Conservation (phyloP, 2,113 vertebrate species). For the Penelope pileata region DNA sequence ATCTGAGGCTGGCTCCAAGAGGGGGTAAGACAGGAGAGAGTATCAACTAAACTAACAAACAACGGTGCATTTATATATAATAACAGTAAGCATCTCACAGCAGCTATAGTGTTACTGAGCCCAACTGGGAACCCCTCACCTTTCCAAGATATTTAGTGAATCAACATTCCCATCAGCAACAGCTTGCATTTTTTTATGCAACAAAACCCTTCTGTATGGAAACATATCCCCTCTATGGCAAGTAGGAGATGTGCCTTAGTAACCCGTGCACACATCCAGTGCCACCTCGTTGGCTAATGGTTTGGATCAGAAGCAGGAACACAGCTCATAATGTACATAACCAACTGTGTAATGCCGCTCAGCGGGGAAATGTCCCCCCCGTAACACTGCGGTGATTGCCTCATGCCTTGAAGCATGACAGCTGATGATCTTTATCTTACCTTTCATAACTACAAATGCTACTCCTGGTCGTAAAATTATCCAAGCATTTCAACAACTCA, state of each 20-base stretch:
- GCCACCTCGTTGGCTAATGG: slow-evolving; percentile 51
- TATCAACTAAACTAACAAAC: background rate
- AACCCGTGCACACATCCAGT: background rate
- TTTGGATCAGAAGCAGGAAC: slow-evolving; percentile 23
- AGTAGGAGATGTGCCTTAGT: background rate
- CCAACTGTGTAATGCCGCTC: slow-evolving; percentile 50
- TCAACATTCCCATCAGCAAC: background rate
- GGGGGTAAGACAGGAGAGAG: background rate
- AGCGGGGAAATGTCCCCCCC: slow-evolving; percentile 2
- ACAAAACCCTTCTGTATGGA: background rate
- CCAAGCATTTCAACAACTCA: slow-evolving; percentile 49
- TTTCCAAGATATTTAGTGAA: background rate
- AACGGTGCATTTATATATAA: no score
- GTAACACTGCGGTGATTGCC: slow-evolving; percentile 26
- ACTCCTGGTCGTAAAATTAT: slow-evolving; percentile 53
- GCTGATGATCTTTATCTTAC: slow-evolving; percentile 57
- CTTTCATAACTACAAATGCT: slow-evolving; percentile 55
- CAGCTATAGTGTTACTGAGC: background rate
- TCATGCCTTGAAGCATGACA: slow-evolving; percentile 47
- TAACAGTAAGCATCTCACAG: background rate
- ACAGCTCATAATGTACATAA: slow-evolving; percentile 61
- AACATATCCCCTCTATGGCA: background rate
- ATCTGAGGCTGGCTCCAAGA: background rate
- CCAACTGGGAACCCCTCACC: background rate
- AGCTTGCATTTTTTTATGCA: background rate